Base-by-base conservation (phyloP, 2,888 invertebrate genomes). In the Trichopoda pennipes region DNA sequence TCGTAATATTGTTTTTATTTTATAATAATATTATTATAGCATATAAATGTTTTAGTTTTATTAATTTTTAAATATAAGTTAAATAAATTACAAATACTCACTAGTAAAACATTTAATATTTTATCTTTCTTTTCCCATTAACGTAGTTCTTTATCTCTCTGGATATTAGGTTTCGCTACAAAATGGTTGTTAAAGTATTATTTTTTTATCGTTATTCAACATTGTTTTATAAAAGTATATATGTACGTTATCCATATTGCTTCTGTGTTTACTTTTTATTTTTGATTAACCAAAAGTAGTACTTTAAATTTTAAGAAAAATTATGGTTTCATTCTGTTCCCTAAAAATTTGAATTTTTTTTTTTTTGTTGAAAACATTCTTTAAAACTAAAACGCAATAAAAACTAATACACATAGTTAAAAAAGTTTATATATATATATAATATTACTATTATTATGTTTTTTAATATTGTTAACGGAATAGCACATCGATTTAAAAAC, bases 41-140 rank as follows among this genome's bases (percentile, higher is more conserved):
- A 73, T 76, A 17, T 74, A 28, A 70, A 70, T 78, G 63, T 76
- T 75, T 74, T 56, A 28, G 44, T 82, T 44, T 79, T 53, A 72
- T 72, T 63, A 64, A 58, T 58, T 23, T 75, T 78, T 61, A 72
- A 78, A 74, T 82, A 82, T 79, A 82, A 79, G 56, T 79, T 82
- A 76, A 82, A 82, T 82, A 82, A 82, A 82, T 82, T 82, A 82
- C 79, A 82, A 76, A 68, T 82, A 82, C 79, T 79, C 75, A 76
- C 79, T 82, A 82, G 68, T 82, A 79, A 81, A 82, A 82, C 82
- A 75, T 82, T 72, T 72, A 75, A 78, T 75, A 12, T 68, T 68
- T 68, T 66, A 61, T 35, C 70, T 66, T 17, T 70, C 58, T 49
- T 69, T 17, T 32, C 10, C 63, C 17, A 44, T 44, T 56, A 38